phyloP scores from a whole-genome alignment of 2,888 invertebrate species.

The Ariolimax columbianus region DNA sequence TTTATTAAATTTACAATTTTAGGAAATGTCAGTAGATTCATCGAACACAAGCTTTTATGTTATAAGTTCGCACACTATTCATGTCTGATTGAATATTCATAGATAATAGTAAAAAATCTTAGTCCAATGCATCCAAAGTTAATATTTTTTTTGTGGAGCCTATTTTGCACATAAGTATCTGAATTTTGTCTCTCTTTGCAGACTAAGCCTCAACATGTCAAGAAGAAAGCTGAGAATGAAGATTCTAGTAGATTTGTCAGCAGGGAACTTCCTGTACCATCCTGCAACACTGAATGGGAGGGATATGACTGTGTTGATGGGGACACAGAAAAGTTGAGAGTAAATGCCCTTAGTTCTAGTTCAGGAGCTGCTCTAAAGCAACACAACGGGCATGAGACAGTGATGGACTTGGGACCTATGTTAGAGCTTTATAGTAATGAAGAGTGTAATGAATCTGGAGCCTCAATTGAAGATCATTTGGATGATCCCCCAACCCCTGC shows the following conservation, averaged over 20 bases:
- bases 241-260: background rate
- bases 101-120: too few relatives aligned
- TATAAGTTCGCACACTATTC: too few relatives aligned
- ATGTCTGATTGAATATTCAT: too few relatives aligned
- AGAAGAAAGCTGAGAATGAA: constrained; percentile 48
- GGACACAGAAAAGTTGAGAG: background rate
- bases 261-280: background rate
- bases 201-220: constrained; percentile 53
- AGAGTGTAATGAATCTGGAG: constrained; percentile 22
- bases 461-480: constrained; percentile 8
- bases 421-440: constrained; percentile 44
- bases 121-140: too few relatives aligned
- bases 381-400: constrained; percentile 39
- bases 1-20: too few relatives aligned
- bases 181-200: background rate
- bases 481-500: constrained; percentile 39
- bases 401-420: constrained; percentile 50
- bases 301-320: constrained; percentile 48
- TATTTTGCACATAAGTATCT: background rate
- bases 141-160: too few relatives aligned
- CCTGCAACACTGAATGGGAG: constrained; percentile 38
- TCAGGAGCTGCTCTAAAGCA: background rate
- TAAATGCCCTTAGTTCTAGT: background rate
- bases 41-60: too few relatives aligned
- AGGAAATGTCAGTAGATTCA: too few relatives aligned